Evolutionary conservation across 2,797 vertebrate genomes (phyloP).

Genomic region (Lacerta agilis): DNA sequence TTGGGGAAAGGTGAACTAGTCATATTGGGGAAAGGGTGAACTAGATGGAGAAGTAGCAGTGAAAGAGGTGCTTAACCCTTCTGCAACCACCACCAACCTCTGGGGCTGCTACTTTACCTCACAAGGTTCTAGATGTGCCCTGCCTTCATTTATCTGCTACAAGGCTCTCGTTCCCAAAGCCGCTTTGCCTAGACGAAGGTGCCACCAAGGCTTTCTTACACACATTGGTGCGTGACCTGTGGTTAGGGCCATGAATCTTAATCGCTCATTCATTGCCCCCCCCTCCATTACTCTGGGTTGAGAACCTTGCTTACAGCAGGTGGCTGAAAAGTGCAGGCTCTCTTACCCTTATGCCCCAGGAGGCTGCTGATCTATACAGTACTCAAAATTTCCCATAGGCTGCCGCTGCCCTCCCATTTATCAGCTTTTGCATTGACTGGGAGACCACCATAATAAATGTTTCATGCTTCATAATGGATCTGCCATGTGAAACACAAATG

Average conservation of each 20-base stretch:
- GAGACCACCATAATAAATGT: not conserved
- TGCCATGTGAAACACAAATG: not conserved
- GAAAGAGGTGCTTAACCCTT: not conserved
- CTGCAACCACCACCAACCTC: not conserved
- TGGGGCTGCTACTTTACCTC: not conserved
- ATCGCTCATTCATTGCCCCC: not conserved
- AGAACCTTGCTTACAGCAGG: not conserved
- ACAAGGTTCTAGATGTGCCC: not conserved
- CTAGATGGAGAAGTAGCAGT: not conserved
- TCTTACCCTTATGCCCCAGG: not conserved
- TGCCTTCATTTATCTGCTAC: not conserved
- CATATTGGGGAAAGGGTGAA: not conserved
- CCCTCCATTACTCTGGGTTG: not conserved
- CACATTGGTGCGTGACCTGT: not conserved
- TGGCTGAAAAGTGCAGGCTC: not conserved
- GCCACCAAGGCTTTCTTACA: not conserved
- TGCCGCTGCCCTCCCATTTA: not conserved
- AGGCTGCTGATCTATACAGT: not conserved
- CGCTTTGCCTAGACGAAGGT: not conserved
- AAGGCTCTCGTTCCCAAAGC: no score
- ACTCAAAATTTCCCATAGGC: not conserved
- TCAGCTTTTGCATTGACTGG: not conserved
- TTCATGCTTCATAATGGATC: not conserved
- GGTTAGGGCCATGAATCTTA: not conserved
- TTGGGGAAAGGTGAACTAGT: not conserved